Conservation (phyloP, 2,113 vertebrate species). For the Leucopsar rothschildi region DNA sequence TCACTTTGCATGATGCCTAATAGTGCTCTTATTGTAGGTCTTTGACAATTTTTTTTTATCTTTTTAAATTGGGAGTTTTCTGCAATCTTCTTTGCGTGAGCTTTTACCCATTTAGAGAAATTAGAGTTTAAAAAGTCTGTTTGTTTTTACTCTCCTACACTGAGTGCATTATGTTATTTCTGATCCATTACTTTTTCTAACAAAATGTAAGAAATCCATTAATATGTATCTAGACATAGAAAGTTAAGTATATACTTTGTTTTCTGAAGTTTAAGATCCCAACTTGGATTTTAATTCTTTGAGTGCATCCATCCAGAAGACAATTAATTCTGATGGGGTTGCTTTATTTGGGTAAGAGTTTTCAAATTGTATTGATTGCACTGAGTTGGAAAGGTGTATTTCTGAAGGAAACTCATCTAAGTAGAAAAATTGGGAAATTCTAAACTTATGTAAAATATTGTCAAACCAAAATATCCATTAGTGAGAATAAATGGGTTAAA, state of each 20-base stretch:
- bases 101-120: not conserved
- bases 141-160: not conserved
- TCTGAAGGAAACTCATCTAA: not conserved
- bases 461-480: not conserved
- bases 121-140: not conserved
- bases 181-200: not conserved
- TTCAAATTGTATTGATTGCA: not conserved
- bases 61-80: not conserved
- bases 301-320: not conserved
- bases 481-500: not conserved
- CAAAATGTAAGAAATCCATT: not conserved
- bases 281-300: not conserved
- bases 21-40: accelerated
- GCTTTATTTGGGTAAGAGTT: not conserved
- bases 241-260: not conserved
- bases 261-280: not conserved
- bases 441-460: not conserved
- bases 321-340: not conserved
- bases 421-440: not conserved
- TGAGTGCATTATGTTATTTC: not conserved
- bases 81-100: not conserved
- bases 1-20: not conserved
- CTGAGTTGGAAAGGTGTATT: not conserved
- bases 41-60: not conserved
- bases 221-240: not conserved